Conservation (phyloP, 2,797 vertebrate species). For the Staurois parvus region DNA sequence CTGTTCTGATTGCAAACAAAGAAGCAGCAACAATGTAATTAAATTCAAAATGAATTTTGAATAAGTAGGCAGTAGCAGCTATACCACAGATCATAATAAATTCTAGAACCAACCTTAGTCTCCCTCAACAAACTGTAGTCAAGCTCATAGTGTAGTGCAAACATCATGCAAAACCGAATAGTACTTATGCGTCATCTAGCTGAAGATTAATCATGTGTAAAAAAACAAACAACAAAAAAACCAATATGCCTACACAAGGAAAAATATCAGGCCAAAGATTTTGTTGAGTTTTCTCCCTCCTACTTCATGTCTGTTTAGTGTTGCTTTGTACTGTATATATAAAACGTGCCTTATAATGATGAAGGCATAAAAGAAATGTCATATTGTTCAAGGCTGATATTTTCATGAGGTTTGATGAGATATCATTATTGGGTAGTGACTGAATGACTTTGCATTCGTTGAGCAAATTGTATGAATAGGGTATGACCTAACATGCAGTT, state of each 20-base stretch:
- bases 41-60: background rate
- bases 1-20: background rate
- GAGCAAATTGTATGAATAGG: no score
- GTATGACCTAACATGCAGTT: no score
- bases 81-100: background rate
- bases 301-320: background rate
- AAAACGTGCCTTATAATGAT: no score
- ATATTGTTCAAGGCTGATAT: no score
- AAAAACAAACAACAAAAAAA: no score
- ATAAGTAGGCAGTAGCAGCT: background rate
- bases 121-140: background rate
- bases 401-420: no score
- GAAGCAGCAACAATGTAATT: background rate
- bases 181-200: no score
- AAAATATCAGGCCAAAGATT: background rate
- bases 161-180: background rate
- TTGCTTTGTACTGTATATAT: no score
- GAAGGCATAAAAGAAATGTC: no score
- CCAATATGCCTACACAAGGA: background rate
- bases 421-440: no score
- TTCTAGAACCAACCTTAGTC: background rate
- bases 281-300: conserved; percentile 10
- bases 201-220: no score
- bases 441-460: no score
- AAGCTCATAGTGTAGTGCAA: background rate